Evolutionary conservation across 2,888 invertebrate genomes (phyloP), one percentile per base, ranked within the genome.

Genomic region (Cerastis rubricosa): DNA sequence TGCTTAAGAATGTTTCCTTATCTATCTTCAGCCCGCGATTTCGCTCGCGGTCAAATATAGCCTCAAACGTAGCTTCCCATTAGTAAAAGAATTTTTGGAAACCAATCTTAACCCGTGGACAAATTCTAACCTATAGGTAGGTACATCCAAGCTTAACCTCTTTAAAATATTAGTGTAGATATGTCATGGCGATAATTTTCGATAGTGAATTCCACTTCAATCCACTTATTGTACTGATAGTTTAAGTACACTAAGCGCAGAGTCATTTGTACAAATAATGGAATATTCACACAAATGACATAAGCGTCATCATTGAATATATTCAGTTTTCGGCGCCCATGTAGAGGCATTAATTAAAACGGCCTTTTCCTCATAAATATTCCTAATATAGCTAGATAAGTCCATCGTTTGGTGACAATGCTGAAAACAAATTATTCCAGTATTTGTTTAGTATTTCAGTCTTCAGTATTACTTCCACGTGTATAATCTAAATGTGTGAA

Each of bases 231-330:
- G 29, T 59, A 69, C 35, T 74, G 61, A 81, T 85, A 80, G 40
- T 51, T 75, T 65, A 81, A 75, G 70, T 47, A 83, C 11, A 84
- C 74, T 40, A 45, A 70, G 45, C 47, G 57, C 35, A 75, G 14
- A 64, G 59, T 63, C 67, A 47, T 81, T 85, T 85, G 71, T 54
- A 71, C 29, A 69, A 81, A 67, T 61, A 67, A 67, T 74, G 47
- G 70, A 35, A 71, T 78, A 68, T 74, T 85, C 57, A 75, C 70
- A 78, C n/a, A 2, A 49, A 71, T 83, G 72, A 83, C 79, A 79
- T 49, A 78, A 72, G 43, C 59, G 54, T 43, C 22, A 67, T 72
- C 29, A 70, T 63, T 74, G 40, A 71, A 51, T 66, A 29, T 78
- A 54, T 76, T 66, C 29, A 63, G 29, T 68, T 84, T 69, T 74